phyloP scores from a whole-genome alignment of 2,888 invertebrate genomes.

The Zootermopsis nevadensis region DNA sequence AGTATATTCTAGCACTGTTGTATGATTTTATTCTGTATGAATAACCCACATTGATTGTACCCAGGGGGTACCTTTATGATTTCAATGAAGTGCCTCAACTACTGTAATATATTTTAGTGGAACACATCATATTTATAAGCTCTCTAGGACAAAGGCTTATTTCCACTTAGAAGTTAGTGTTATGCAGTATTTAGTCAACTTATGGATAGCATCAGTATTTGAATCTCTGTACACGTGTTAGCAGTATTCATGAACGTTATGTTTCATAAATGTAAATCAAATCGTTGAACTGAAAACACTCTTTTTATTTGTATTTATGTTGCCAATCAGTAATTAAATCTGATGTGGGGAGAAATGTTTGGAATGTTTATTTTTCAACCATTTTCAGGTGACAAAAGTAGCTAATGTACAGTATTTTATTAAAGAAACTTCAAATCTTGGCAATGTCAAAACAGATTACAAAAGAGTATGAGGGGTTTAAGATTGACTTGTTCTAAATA shows the following conservation, averaged over 20 bases:
- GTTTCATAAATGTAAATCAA: neutral
- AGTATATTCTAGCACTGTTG: neutral
- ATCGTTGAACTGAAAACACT: neutral
- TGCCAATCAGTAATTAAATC: neutral
- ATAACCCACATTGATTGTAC: neutral
- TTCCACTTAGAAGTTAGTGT: neutral
- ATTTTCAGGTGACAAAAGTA: neutral
- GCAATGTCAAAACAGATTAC: neutral
- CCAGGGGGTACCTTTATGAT: neutral
- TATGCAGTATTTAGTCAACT: neutral
- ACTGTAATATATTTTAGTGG: conserved; percentile 5
- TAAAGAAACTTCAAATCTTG: neutral
- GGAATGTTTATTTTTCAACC: neutral
- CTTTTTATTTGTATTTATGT: neutral
- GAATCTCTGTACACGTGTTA: neutral
- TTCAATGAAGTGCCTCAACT: conserved; percentile 13
- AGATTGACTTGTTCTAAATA: neutral
- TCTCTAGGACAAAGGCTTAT: neutral
- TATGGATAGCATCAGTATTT: neutral
- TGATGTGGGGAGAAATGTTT: neutral
- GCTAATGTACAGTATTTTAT: neutral
- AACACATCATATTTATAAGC: neutral
- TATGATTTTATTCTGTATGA: neutral
- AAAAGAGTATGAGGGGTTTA: neutral
- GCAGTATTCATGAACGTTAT: neutral